Base-by-base conservation (phyloP, 2,888 invertebrate genomes). In the Lithodes maja region DNA sequence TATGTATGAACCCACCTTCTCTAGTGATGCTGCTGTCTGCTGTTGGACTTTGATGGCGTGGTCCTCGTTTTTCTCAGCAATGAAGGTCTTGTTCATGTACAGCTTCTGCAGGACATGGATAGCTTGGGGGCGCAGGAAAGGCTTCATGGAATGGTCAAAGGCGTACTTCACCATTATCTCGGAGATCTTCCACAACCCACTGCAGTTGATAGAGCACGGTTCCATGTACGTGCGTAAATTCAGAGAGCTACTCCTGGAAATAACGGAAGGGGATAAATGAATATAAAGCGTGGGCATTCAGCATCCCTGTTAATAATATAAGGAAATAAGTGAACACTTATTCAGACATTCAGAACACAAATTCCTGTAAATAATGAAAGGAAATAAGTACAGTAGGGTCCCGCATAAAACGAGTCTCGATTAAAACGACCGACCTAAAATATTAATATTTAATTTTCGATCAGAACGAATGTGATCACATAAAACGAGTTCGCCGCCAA, bases 161-260 rank as follows among this genome's bases (percentile, higher is more conserved):
- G 78, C 83, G 3, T 54, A 69, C 3, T 69, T 61, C 9, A 79
- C 17, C 74, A 86, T 2, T n/a, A 54, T 53, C 15, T 74, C 86
- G 15, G 54, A 75, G 17, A 87, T 75, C 54, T 9, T 82, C 86
- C 86, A 82, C 74, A 87, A 52, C 9, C 82, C 86, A 15, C 86
- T 81, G 9, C 33, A 55, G 53, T 77, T 61, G 61, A 17, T 50
- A 17, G 75, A 55, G 61, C 86, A 87, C 12, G 81, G 80, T 5
- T 77, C 86, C 5, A 17, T 2, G 52, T 81, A 81, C 3, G 86
- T 55, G 12, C 9, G 2, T 5, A 50, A 2, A 17, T 82, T 87
- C 3, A 75, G 1, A 2, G 74, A 53, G 17, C 33, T 2, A 17
- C n/a, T n/a, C 50, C 84, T 84, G 75, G 49, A 84, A 84, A 71